Evolutionary conservation across 2,797 vertebrate genomes (phyloP).

Genomic region (Taenioides sp.): DNA sequence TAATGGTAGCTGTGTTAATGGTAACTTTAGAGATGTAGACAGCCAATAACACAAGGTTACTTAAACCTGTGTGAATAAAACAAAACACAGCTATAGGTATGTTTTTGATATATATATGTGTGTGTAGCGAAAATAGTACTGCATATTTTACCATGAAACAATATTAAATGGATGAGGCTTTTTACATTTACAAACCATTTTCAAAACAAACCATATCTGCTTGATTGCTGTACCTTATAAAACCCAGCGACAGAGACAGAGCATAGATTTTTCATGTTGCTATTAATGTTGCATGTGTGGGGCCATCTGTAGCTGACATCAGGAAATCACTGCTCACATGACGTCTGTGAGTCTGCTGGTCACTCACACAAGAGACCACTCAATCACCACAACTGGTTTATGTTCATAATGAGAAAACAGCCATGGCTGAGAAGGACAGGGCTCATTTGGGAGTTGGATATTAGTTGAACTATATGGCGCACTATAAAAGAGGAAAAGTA

Average conservation of each 20-base stretch:
- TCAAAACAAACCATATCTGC: conserved; percentile 4
- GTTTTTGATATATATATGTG: no score
- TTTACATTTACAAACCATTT: neutral
- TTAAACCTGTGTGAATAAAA: no score
- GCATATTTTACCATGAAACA: neutral
- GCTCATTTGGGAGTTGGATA: neutral
- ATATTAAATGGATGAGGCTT: neutral
- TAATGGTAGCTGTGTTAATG: no score
- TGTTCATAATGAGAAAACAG: neutral
- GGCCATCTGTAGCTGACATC: conserved; percentile 66
- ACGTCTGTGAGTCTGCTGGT: conserved; percentile 48
- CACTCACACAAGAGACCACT: conserved; percentile 1
- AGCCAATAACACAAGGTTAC: no score
- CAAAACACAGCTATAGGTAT: no score
- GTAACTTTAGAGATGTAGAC: no score
- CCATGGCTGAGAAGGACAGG: neutral
- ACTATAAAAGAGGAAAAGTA: neutral
- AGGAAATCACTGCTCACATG: conserved; percentile 60
- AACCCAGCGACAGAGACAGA: no score
- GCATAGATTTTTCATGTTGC: conserved; percentile 10
- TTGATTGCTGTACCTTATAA: conserved; percentile 7
- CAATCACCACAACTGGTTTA: neutral
- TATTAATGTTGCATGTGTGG: conserved; percentile 53
- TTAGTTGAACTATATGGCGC: neutral
- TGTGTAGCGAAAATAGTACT: no score